phyloP scores from a whole-genome alignment of 1,140 invertebrate species.

The Potamilus streckersoni region DNA sequence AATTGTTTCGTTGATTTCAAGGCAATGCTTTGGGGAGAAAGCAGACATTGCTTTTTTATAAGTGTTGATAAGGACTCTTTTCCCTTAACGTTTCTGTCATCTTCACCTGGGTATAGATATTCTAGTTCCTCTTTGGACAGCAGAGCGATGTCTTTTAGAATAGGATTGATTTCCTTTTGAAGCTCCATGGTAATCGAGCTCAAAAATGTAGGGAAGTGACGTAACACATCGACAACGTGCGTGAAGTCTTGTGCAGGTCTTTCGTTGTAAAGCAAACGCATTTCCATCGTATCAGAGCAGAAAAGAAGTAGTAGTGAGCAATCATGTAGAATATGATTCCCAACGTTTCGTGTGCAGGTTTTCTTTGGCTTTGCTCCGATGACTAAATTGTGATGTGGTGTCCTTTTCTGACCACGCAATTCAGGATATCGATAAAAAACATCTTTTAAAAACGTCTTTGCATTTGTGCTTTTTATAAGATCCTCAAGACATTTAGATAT shows the following conservation, averaged over 20 bases:
- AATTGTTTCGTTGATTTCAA: slow-evolving; percentile 30
- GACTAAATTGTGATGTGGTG: slow-evolving; percentile 45
- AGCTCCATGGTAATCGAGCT: slow-evolving; percentile 13
- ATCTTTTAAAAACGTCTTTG: slow-evolving; percentile 38
- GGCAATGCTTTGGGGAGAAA: slow-evolving; percentile 31
- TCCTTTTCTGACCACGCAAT: slow-evolving; percentile 30
- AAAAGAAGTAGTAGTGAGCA: slow-evolving; percentile 42
- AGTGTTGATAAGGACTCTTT: slow-evolving; percentile 1
- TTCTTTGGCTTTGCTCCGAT: slow-evolving; percentile 12
- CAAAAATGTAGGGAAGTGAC: slow-evolving; percentile 44
- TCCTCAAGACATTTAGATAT: slow-evolving; percentile 19
- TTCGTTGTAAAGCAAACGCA: slow-evolving; percentile 38
- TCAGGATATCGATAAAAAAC: slow-evolving; percentile 46
- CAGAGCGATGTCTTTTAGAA: slow-evolving; percentile 31
- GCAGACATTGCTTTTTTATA: slow-evolving; percentile 25
- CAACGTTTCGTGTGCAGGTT: background rate
- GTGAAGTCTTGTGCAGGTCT: slow-evolving; percentile 38
- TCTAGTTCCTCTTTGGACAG: slow-evolving; percentile 33
- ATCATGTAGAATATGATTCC: slow-evolving; percentile 33
- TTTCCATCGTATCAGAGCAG: slow-evolving; percentile 14
- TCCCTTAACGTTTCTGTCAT: background rate
- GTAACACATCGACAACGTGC: slow-evolving; percentile 37
- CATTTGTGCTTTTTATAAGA: slow-evolving; percentile 23
- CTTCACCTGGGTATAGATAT: slow-evolving; percentile 22
- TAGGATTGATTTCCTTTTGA: background rate